Evolutionary conservation across 2,888 invertebrate species (phyloP).

Genomic region (Chirona hameri): DNA sequence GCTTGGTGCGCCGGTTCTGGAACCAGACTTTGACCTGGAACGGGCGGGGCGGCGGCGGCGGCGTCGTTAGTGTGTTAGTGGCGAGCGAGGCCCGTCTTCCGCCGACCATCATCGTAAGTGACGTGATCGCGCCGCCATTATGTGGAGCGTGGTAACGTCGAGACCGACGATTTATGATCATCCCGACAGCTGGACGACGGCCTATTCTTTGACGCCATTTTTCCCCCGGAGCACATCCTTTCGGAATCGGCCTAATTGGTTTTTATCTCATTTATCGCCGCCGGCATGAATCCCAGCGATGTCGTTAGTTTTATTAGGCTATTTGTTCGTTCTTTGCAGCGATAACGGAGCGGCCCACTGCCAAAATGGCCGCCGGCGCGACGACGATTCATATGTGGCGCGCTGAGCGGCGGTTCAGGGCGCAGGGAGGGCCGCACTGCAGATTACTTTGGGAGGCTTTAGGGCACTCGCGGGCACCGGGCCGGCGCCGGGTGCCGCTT

Average conservation of each 20-base stretch:
- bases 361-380: neutral
- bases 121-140: neutral
- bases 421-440: neutral
- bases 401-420: neutral
- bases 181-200: neutral
- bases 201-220: neutral
- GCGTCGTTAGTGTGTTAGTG: neutral
- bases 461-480: neutral
- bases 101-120: neutral
- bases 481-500: neutral
- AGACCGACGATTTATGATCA: neutral
- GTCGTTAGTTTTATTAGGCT: conserved; percentile 14
- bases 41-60: neutral
- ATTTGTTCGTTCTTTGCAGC: neutral
- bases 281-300: neutral
- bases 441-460: conserved; percentile 6
- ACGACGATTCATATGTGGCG: neutral
- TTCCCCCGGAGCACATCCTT: neutral
- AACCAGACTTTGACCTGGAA: conserved; percentile 40
- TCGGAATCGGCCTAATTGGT: conserved; percentile 6
- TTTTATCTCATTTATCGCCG: conserved; percentile 7
- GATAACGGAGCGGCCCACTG: neutral
- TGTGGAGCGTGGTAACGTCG: neutral
- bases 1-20: conserved; percentile 39
- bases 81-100: neutral